Base-by-base conservation (phyloP, 2,888 invertebrate genomes). In the Drosophila bunnanda region DNA sequence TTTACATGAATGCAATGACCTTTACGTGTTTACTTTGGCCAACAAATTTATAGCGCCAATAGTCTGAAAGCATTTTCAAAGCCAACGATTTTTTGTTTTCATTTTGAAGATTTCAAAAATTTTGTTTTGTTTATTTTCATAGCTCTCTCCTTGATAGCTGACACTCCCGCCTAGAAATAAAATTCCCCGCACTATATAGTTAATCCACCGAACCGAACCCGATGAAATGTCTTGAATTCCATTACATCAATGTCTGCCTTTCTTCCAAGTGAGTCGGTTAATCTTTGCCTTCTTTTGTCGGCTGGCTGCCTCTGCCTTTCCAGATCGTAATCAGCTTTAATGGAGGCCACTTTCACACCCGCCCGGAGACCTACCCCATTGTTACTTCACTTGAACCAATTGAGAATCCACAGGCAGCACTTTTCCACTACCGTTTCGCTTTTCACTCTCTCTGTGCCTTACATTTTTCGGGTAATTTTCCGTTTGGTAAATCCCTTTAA, bases 401-500 rank as follows among this genome's bases (percentile, higher is more conserved):
- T 66, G 43, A 55, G 54, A 55, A 30, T 65, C 53, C 34, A 53
- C 53, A 36, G 34, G 34, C 64, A 36, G 44, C 39, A 39, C 38
- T 12, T 12, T 41, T 67, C 25, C 43, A 38, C 43, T 15, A 6
- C 17, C 36, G 20, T 34, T 44, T 20, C 34, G 32, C 44, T 50
- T 38, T 30, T 30, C 50, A 50, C 50, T 32, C 48, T 17, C 30
- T 30, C 17, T 32, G 10, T 30, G 20, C 32, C 53, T 44, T 70
- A 32, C 32, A 38, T 34, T 56, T 56, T 68, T 74, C 30, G 34
- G 32, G 68, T 66, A 71, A 66, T 80, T 82, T 77, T 69, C 61
- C 78, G 44, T 67, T 74, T 60, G 13, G 32, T 46, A 64, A 75
- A 68, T 65, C 55, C 56, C 68, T 72, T 78, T 20, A 60, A 77